Base-by-base conservation (phyloP, 2,797 vertebrate genomes). In the Clarias laeviceps region DNA sequence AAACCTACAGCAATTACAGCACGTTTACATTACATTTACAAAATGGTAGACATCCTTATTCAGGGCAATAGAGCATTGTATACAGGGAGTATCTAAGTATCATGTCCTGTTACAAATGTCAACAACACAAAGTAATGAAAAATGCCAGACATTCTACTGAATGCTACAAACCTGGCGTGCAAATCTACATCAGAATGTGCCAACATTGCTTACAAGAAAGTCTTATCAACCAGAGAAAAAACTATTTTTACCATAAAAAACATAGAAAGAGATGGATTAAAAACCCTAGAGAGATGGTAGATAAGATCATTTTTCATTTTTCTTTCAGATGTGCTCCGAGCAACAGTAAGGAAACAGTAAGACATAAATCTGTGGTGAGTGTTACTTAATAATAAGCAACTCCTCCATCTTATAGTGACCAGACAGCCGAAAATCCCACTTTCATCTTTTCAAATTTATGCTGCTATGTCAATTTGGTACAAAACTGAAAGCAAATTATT, bases 361-460 rank as follows among this genome's bases (percentile, higher is more conserved):
- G 54, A 29, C 74, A 34, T 34, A 59, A 77, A 29, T 34, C 4
- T 8, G 32, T n/a, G 9, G 54, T 22, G 56, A 22, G 59, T 40
- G 77, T 17, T 64, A 27, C 34, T 64, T 80, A 80, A 64, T 45
- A 64, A 64, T 27, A 80, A 80, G 59, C 59, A 40, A 15, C 24
- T 40, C 32, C 59, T 40, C 5, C 27, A 32, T 20, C 40, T 59
- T 78, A 37, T 15, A 37, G 76, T 22, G 5, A 24, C 29, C 76
- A 37, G 32, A 1, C 11, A 59, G 29, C 54, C 5, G 1, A 12
- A 18, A 24, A 54, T 76, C 54, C 18, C 9, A 9, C 54, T 22
- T 22, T 62, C 29, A 9, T 27, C 4, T 78, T 62, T 79, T 62
- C 14, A n/a, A 40, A 27, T 78, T 62, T 2, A 40, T 40, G 37